These are phyloP conservation scores for Epinotia brunnichana DNA, from an alignment of 2,888 invertebrate genomes.

Conservation along the genomic window DNA sequence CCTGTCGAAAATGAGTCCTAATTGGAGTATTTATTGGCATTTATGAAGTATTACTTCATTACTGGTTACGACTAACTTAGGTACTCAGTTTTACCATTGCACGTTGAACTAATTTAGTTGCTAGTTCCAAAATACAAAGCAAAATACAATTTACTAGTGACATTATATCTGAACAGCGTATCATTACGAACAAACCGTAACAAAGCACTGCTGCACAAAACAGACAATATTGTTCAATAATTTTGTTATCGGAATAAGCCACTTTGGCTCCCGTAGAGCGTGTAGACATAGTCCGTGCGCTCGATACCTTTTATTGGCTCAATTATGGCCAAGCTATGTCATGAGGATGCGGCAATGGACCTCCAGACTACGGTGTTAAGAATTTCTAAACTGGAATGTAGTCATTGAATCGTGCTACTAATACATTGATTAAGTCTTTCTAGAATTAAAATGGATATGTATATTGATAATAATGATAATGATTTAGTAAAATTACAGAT, in stretches of 20 bases:
- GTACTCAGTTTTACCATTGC: neutral
- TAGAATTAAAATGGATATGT: too few relatives aligned
- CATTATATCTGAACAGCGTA: neutral
- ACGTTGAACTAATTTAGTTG: conserved; percentile 1
- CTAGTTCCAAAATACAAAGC: neutral
- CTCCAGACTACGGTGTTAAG: conserved; percentile 54
- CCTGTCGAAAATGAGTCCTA: too few relatives aligned
- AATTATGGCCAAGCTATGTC: conserved; percentile 60
- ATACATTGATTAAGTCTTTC: neutral
- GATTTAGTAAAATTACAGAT: too few relatives aligned
- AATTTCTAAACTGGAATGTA: conserved; percentile 4
- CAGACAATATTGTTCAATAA: conserved; percentile 33
- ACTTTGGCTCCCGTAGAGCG: conserved; percentile 47
- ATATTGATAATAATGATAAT: too few relatives aligned
- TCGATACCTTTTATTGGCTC: conserved; percentile 63
- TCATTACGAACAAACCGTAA: conserved; percentile 44
- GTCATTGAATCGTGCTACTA: neutral
- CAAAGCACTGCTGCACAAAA: conserved; percentile 42
- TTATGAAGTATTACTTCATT: neutral
- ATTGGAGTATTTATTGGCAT: neutral
- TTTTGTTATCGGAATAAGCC: conserved; percentile 49
- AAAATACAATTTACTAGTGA: neutral
- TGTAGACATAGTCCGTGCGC: conserved; percentile 40
- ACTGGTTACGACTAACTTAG: neutral
- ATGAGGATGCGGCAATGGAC: conserved; percentile 47